A percentile compares a stretch with the other conserved stretches of the same genome.
Evolutionary conservation across 2,888 invertebrate genomes (phyloP).

Genomic region (Agonopterix arenella): DNA sequence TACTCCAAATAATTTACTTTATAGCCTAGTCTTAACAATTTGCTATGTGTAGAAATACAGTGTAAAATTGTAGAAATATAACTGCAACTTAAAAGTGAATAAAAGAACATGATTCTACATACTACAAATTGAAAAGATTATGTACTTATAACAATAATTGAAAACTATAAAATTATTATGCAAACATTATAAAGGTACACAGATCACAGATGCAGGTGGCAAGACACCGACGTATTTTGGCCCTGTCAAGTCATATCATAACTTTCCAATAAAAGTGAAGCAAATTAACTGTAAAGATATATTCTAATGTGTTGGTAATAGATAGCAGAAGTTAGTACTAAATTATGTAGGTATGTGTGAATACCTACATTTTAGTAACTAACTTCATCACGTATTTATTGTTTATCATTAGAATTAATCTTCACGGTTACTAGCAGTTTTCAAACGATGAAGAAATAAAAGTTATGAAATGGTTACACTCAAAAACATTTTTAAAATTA

Average conservation of each 20-base stretch:
- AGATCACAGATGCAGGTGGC: conserved; percentile 65
- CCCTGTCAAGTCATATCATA: not conserved
- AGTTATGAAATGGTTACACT: not conserved
- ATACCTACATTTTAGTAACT: conserved; percentile 8
- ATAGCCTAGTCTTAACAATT: conserved; percentile 22
- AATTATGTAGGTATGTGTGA: conserved; percentile 4
- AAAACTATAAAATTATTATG: conserved; percentile 23
- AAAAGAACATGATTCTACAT: conserved; percentile 24
- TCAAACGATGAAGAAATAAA: not conserved
- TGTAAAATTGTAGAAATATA: conserved; percentile 5
- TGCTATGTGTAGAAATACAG: conserved; percentile 31
- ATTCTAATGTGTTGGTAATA: conserved; percentile 12
- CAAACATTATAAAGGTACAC: conserved; percentile 34
- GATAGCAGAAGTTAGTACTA: conserved; percentile 9
- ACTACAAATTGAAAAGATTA: conserved; percentile 39
- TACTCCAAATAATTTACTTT: conserved; percentile 1
- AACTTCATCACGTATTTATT: conserved; percentile 9
- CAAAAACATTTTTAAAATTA: not conserved
- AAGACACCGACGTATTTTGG: conserved; percentile 31
- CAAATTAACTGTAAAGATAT: conserved; percentile 14
- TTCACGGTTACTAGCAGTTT: conserved; percentile 25
- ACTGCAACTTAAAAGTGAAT: not conserved
- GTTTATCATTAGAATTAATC: conserved; percentile 29
- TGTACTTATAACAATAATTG: not conserved
- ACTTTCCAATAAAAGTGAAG: conserved; percentile 5